Base-by-base conservation (phyloP, 53 echinoderm and acorn worm genomes). In the Pentamera pediparva region DNA sequence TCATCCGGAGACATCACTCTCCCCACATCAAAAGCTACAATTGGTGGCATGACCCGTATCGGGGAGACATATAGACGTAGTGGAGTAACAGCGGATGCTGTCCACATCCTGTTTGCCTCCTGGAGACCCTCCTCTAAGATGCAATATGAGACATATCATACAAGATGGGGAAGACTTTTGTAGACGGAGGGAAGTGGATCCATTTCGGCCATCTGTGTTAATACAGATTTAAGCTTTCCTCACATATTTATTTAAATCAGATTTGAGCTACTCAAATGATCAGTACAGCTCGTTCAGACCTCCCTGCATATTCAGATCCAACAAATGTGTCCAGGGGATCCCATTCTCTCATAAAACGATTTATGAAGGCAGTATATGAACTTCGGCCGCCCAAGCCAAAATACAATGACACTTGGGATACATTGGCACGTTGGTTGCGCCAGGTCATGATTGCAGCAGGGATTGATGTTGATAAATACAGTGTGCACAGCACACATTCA, bases 341-440 rank as follows among this genome's bases (percentile, higher is more conserved):
- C 2, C 76, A 83, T 17, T 69, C 83, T 1, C 35, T 83, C 7
- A 33, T 84, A 29, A 58, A 24, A 17, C 58, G 84, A 18, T 84
- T 84, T 48, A 47, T 84, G 48, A 78, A 67, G 32, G 77, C 77
- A 15, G 70, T 83, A 1, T 79, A 33, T 40, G 61, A 84, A 15
- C 48, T 79, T 3, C 26, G 33, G 28, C 74, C 74, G 32, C 20
- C 52, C 15, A 20, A 4, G 21, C 38, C 74, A 31, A 56, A 35
- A 1, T 74, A 53, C 29, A 52, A 50, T 19, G 3, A 3, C 2
- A 50, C 22, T 3, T 50, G 56, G 34, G 55, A 74, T 32, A 74
- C 74, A 20, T 54, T 74, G 20, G 8, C 31, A 8, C 37, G 74
- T 2, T 74, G 74, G 74, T 21, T 74, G 22, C 54, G 74, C 7